Evolutionary conservation across 2,797 vertebrate species (phyloP), one percentile per base, ranked within the genome.

Genomic region (Mastacembelus armatus): DNA sequence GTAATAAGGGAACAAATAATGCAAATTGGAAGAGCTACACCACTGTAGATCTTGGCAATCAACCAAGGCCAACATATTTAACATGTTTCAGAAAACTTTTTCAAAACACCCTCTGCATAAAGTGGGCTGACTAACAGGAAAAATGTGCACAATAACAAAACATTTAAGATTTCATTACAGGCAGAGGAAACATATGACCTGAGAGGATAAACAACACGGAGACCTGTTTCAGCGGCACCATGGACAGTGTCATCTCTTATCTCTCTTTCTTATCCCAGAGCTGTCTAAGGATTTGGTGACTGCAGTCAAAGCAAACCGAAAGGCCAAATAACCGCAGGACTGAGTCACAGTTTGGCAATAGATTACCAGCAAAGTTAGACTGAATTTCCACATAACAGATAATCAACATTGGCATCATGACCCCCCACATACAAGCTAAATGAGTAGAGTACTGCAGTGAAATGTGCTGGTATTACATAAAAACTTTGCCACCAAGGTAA

Each of bases 221-320:
- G 63, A 83, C 55, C 38, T 54, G 71, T 47, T 24, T 82, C 81
- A 72, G 44, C 29, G 3, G 54, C 68, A 80, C 56, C 51, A 5
- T 18, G 58, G 77, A 78, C 70, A 57, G 80, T 62, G 65, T 79
- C 52, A 18, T 70, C 33, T 60, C 75, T 85, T 77, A 86, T 92
- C 85, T 74, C 71, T 33, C 55, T 68, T 58, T 51, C 32, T 73
- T 69, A 84, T 78, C 73, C 39, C 29, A 3, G 57, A 65, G 58
- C 70, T 71, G 66, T 74, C 62, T 29, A 70, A 83, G 63, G 70
- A 58, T 85, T 72, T 67, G 50, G 18, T 7, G 11, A 40, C 67
- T 77, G 63, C 59, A 70, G 60, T 43, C 71, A 69, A 55, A 64
- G 75, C 65, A 72, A 77, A 72, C 66, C 77, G 35, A 54, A 73